Base-by-base conservation (phyloP, 2,888 invertebrate species). In the Anarsia innoxiella region DNA sequence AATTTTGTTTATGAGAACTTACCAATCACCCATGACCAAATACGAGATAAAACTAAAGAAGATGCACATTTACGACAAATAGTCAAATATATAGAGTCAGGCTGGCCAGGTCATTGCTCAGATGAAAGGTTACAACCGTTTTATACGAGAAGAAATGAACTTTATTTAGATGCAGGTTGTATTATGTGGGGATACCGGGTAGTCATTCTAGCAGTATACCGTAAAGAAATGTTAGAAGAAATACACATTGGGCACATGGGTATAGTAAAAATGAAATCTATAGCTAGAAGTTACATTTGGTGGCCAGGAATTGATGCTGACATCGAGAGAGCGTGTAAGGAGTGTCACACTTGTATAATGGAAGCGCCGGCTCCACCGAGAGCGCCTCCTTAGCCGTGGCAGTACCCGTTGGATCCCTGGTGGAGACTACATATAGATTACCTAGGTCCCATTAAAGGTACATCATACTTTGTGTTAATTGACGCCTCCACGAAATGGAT, bases 401-500 rank as follows among this genome's bases (percentile, higher is more conserved):
- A n/a, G n/a, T n/a, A n/a, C n/a, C n/a, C n/a, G n/a, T n/a, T n/a
- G n/a, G n/a, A n/a, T n/a, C n/a, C n/a, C n/a, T n/a, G n/a, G n/a
- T n/a, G n/a, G n/a, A n/a, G n/a, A n/a, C n/a, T n/a, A n/a, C n/a
- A n/a, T n/a, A n/a, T n/a, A n/a, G n/a, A n/a, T n/a, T n/a, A n/a
- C n/a, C n/a, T n/a, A n/a, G n/a, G n/a, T n/a, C n/a, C n/a, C n/a
- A n/a, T n/a, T 5, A 19, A 38, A 12, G 29, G 26, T 12, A 23
- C 34, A 4, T 41, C 36, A 5, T 49, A 44, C 33, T 38, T 53
- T 23, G 31, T 51, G 4, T 12, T 48, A 10, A 44, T 48, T 1
- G 51, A 51, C 23, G 51, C 49, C 1, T 33, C 42, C 23, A 37
- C 37, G 1, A 53, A 48, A 33, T 53, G 48, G 48, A 44, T 51